Percentiles rank a stretch among this genome's conserved stretches.
These are phyloP conservation scores for Asbolus verrucosus DNA, from an alignment of 1,140 invertebrate genomes.

Conservation along the genomic window DNA sequence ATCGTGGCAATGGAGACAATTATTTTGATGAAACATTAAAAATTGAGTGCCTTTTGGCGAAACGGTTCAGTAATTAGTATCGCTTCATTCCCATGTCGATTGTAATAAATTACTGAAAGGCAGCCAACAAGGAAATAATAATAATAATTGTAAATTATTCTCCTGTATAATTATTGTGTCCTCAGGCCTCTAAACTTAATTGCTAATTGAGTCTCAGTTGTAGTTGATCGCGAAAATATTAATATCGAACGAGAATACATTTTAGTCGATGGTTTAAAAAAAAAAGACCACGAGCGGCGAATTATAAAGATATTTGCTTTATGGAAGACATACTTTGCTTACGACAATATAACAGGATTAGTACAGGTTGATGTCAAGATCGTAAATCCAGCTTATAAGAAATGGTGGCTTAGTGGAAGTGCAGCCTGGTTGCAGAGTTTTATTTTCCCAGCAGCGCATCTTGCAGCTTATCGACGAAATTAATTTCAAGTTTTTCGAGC, in stretches of 20 bases:
- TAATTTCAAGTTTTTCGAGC: constrained; percentile 11
- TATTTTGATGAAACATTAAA: too few relatives aligned
- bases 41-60: too few relatives aligned
- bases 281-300: constrained; percentile 12
- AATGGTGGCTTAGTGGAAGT: constrained; percentile 13
- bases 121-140: neutral
- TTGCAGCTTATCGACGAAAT: constrained; percentile 19
- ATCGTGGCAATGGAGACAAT: too few relatives aligned
- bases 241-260: neutral
- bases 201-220: constrained; percentile 26
- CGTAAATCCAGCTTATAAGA: constrained; percentile 31
- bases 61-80: too few relatives aligned
- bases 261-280: constrained; percentile 17
- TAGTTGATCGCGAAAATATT: too few relatives aligned
- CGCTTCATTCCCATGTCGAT: too few relatives aligned
- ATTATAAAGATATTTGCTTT: constrained; percentile 39
- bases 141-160: constrained; percentile 6
- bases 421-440: constrained; percentile 1
- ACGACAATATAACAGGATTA: constrained; percentile 35
- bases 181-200: constrained; percentile 12
- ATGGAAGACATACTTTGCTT: constrained; percentile 18
- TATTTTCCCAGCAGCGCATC: neutral
- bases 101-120: neutral
- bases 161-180: constrained; percentile 7
- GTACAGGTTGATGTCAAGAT: constrained; percentile 15